Evolutionary conservation across 2,113 vertebrate species (phyloP), one percentile per base, ranked within the genome.

Genomic region (Cygnus buccinator): DNA sequence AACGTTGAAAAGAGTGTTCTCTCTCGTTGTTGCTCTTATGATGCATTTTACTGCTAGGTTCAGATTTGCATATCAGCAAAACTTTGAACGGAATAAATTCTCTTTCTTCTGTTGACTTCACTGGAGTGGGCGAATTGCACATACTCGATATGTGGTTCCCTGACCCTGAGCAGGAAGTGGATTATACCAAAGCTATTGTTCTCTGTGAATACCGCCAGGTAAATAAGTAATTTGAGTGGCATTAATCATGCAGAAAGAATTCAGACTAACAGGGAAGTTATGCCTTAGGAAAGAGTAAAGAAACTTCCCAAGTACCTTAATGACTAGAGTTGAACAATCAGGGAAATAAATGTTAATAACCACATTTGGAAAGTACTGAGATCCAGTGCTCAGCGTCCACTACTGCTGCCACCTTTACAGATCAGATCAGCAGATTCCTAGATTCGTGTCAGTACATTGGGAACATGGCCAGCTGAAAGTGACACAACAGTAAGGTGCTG

Each of bases 171-270:
- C 79, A 95, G 92, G 82, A 96, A 94, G 41, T 67, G 21, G 50
- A 16, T 83, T 76, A 73, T 44, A 33, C 17, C 7, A 28, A 31
- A 55, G 52, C 63, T 59, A 55, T 91, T 95, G 78, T 91, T 94
- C 74, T 55, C 43, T 76, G n/a, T 90, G 59, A 93, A 66, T 71
- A 94, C 67, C 74, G n/a, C 28, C 55, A 83, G 82, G 92, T 95
- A 95, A 94, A 88, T 89, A 95, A 87, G 20, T 90, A 96, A 77
- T 65, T 26, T 14, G 15, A 3, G 28, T 62, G 74, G 28, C 18
- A 91, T 91, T 84, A 90, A 23, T 93, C 90, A 96, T 7, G 35
- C 46, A 80, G 77, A 74, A 94, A 66, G 67, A 86, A 94, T 93
- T 93, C 50, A 67, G n/a, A 33, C 4, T 26, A 93, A 92, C 41